Evolutionary conservation across 2,797 vertebrate species (phyloP), one percentile per base, ranked within the genome.

Genomic region (Danionella dracula): DNA sequence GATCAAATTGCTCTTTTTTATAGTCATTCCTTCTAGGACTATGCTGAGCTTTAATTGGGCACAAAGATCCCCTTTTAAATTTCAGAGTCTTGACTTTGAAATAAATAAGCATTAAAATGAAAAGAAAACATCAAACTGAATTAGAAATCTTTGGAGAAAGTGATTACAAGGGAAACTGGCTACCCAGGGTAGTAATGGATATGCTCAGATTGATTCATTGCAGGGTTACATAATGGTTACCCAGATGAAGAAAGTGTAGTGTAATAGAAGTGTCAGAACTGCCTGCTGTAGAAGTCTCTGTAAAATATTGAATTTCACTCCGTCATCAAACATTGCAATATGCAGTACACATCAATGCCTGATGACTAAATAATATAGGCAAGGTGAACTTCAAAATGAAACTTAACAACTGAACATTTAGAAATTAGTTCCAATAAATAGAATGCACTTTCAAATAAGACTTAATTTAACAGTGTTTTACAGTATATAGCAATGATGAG

Each of bases 1-100:
- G 10, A 54, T 56, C 73, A 15, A 58, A 16, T 55, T 45, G 74
- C 68, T 79, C 81, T 76, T 82, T 81, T 76, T 13, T 16, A 79
- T 80, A 77, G 74, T 83, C 69, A 70, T 71, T 67, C 76, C 74
- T 79, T 72, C 17, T 32, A 67, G 66, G 76, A 84, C 8, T 44
- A 75, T 34, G 76, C 76, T 79, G 77, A 75, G 79, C 73, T 70
- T 74, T 86, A 82, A 85, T 85, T 84, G 76, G 68, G 74, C 73
- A 77, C 74, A 48, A 49, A 71, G 64, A 76, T 69, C 73, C 70
- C 57, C 66, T 75, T 73, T 51, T 67, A 64, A 65, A 71, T 75
- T 73, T 46, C 60, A 2, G 51, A 49, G 60, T 59, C 35, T 56
- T 69, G 58, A 59, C 57, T 79, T 63, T 46, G 35, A 67, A 68